Base-by-base conservation (phyloP, 2,888 invertebrate species). In the Callyntrura sp. region DNA sequence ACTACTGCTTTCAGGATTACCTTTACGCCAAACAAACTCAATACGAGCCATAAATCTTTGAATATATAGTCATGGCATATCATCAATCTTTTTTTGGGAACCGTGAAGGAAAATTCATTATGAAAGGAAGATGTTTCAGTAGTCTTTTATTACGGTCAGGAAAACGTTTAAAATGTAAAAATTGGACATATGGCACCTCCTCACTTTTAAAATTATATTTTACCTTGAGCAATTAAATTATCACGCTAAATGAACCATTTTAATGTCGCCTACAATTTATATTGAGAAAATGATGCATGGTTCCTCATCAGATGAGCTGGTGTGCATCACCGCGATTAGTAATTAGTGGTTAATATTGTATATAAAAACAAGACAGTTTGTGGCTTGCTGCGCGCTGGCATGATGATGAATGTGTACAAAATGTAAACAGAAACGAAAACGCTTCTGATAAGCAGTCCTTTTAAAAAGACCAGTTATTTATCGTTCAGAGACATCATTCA, bases 401-500 rank as follows among this genome's bases (percentile, higher is more conserved):
- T 60, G 60, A 79, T 60, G 60, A 79, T 79, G 60, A 79, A 79
- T 79, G 57, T 60, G 12, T 28, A 55, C 17, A 55, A 48, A 48
- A 17, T 28, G 78, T 35, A 55, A 48, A 48, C 48, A 73, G 14
- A 73, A 73, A 48, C 20, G 20, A 35, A 78, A 57, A 57, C 25
- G 78, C 68, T 83, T 62, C 51, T 43, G 28, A 65, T 35, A 83
- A 68, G 68, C 68, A 83, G 68, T 68, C 28, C 83, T 51, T n/a
- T 62, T 83, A 83, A 68, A 83, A 68, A 51, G 45, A 83, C 60
- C 48, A 70, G 70, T 87, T 78, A 73, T 73, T 70, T 82, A 82
- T 82, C 70, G 68, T 55, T 70, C 45, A 28, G 57, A 28, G 57
- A 17, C 55, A 1, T 43, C 55, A 78, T 45, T 78, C 51, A 62